These are phyloP conservation scores for Pyralis farinalis DNA, from an alignment of 2,888 invertebrate species.

Conservation along the genomic window DNA sequence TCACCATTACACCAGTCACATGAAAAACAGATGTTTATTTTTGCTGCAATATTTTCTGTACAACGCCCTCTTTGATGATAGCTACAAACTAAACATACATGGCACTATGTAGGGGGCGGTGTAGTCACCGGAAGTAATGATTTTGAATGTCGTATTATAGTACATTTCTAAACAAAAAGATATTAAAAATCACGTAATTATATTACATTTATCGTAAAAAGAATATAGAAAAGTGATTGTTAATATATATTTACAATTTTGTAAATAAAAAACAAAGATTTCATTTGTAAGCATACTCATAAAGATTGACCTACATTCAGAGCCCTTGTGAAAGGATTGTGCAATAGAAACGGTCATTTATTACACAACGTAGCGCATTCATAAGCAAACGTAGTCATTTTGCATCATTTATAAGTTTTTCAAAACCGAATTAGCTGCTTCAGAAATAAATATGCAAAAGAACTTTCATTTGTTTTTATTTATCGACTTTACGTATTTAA, in stretches of 20 bases:
- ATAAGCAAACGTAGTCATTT: conserved; percentile 71
- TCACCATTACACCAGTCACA: too few species aligned
- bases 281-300: conserved; percentile 57
- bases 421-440: conserved; percentile 27
- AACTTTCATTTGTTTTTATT: conserved; percentile 30
- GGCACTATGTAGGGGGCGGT: conserved; percentile 23
- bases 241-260: conserved; percentile 1
- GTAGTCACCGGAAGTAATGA: conserved; percentile 22
- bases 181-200: neutral
- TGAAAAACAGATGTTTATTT: too few species aligned
- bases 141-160: neutral
- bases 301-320: conserved; percentile 78
- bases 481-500: neutral
- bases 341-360: conserved; percentile 81
- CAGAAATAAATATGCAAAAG: conserved; percentile 32
- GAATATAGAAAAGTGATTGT: too few species aligned
- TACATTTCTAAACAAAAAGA: neutral
- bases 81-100: too few species aligned
- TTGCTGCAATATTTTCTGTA: too few species aligned
- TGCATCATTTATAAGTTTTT: conserved; percentile 61
- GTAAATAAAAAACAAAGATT: conserved; percentile 21
- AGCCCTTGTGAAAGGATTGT: conserved; percentile 82
- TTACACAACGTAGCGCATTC: conserved; percentile 76
- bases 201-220: neutral
- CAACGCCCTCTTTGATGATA: too few species aligned